A percentile compares a stretch with the other conserved stretches of the same genome.
Conservation (phyloP, 2,113 vertebrate genomes). For the Phoxinus phoxinus region DNA sequence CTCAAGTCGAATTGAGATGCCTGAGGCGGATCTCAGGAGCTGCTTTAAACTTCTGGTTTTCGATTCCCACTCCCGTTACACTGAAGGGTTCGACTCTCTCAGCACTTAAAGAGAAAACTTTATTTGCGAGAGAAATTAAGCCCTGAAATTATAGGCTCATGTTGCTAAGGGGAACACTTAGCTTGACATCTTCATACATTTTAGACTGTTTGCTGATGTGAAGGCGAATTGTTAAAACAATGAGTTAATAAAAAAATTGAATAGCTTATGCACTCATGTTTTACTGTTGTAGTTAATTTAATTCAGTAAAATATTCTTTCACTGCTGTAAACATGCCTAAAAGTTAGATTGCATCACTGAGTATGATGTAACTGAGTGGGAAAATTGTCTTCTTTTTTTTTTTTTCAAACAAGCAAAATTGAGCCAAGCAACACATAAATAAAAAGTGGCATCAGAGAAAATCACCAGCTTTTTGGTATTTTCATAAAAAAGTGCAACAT, state of each 20-base stretch:
- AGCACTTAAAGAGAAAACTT: conserved; percentile 49
- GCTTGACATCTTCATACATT: conserved; percentile 16
- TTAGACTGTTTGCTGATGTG: neutral
- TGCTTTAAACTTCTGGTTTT: conserved; percentile 51
- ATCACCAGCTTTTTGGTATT: neutral
- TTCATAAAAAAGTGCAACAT: neutral
- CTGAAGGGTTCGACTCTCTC: conserved; percentile 34
- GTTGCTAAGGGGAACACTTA: conserved; percentile 20
- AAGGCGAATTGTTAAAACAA: neutral
- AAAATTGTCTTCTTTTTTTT: neutral
- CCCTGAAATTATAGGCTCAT: conserved; percentile 2
- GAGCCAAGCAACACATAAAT: neutral
- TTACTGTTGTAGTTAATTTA: neutral
- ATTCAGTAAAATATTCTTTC: neutral
- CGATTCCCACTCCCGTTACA: conserved; percentile 57
- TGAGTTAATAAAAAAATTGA: neutral
- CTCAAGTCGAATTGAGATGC: conserved; percentile 55
- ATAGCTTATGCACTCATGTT: neutral
- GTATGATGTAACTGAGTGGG: neutral
- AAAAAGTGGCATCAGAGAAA: neutral
- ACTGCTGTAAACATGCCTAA: conserved; percentile 34
- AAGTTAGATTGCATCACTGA: conserved; percentile 34
- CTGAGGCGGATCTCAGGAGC: conserved; percentile 49
- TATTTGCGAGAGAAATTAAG: conserved; percentile 43
- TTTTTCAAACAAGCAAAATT: neutral